Base-by-base conservation (phyloP, 2,797 vertebrate species). In the Lemur catta region DNA sequence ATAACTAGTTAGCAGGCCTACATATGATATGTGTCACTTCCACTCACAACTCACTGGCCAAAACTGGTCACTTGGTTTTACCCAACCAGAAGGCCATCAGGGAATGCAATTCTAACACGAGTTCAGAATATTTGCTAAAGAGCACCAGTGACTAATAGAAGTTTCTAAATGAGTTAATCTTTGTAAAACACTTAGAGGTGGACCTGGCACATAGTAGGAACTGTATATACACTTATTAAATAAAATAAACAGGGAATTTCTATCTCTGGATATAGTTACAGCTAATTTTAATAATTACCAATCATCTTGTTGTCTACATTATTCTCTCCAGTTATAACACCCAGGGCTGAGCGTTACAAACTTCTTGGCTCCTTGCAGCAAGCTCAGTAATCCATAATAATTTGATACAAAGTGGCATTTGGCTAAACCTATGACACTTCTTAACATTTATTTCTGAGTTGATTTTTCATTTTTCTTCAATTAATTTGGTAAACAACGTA, bases 321-420 rank as follows among this genome's bases (percentile, higher is more conserved):
- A 52, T 43, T 87, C 14, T 48, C 55, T 95, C 79, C 28, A 71
- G n/a, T 41, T 65, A 30, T 6, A 80, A 84, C 6, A 14, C 5
- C 33, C 35, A 72, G 69, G 52, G 22, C 26, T 93, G 11, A 59
- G 4, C 12, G 89, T 48, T 24, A 59, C 11, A 17, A 41, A 67
- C 13, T 46, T 46, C 43, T 46, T 84, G 63, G 26, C 15, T 94
- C 46, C 57, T 91, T 92, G 17, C 57, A 75, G 90, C 80, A 57
- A 97, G 55, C n/a, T 90, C 65, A 78, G 78, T 95, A 97, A 90
- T 91, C 85, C 72, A 92, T 92, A 38, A 93, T 88, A 96, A 92
- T 82, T 95, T 94, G 72, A 95, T 89, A 92, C 55, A 84, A 86
- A 81, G 35, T 97, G 76, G 74, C 89, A 94, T 81, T 92, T 93